These are phyloP conservation scores for Dimorphilus gyrociliatus DNA, from an alignment of 2,888 invertebrate species.

Conservation along the genomic window DNA sequence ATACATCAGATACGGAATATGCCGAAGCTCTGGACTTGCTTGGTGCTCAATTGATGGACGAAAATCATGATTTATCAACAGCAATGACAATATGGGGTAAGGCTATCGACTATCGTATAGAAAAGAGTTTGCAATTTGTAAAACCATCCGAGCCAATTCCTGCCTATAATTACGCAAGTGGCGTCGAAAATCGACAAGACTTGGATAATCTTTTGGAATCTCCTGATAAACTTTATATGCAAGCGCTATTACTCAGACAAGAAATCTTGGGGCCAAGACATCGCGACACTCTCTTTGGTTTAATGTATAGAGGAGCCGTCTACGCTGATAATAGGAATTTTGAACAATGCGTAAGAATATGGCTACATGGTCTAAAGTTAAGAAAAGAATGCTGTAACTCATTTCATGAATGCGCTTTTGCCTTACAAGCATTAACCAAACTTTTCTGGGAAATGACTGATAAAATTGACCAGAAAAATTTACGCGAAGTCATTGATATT, in stretches of 20 bases:
- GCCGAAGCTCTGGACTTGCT: conserved; percentile 73
- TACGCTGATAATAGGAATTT: conserved; percentile 46
- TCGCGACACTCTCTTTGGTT: conserved; percentile 62
- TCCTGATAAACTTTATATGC: conserved; percentile 41
- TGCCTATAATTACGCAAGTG: conserved; percentile 4
- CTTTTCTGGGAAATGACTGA: conserved; percentile 49
- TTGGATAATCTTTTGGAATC: conserved; percentile 13
- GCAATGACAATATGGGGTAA: conserved; percentile 49
- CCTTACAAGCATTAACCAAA: conserved; percentile 66
- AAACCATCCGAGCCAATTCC: conserved; percentile 3
- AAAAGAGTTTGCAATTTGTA: too few relatives aligned
- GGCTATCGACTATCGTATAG: too few relatives aligned
- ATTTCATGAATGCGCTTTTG: conserved; percentile 63
- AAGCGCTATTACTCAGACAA: conserved; percentile 70
- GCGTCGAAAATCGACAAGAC: conserved; percentile 8
- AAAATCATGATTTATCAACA: conserved; percentile 52
- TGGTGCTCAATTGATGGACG: conserved; percentile 71
- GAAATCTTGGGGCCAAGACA: conserved; percentile 68
- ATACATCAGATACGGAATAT: too few relatives aligned
- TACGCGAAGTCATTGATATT: conserved; percentile 51
- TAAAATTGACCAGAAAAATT: too few relatives aligned
- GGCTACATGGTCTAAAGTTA: conserved; percentile 64
- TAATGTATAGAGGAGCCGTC: conserved; percentile 43
- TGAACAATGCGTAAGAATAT: conserved; percentile 69
- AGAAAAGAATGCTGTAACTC: conserved; percentile 40